Conservation (phyloP, 2,797 vertebrate genomes). For the Phoxinus dragarum region DNA sequence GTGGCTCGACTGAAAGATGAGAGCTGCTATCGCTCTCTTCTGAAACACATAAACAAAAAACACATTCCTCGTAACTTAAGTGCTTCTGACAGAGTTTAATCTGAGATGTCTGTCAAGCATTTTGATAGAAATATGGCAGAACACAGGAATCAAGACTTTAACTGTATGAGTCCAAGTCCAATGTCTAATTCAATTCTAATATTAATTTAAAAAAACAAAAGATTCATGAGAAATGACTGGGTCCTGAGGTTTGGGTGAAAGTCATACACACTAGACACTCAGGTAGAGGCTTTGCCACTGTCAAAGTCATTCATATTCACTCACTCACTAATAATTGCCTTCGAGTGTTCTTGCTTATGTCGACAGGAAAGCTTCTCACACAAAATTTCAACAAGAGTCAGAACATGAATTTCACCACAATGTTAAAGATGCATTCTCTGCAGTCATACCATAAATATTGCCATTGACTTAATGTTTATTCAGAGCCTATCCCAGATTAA, state of each 20-base stretch:
- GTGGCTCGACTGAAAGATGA: conserved; percentile 1
- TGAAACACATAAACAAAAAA: conserved; percentile 31
- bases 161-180: background rate
- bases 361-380: background rate
- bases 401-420: background rate
- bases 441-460: background rate
- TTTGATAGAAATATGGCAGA: conserved; percentile 6
- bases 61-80: conserved; percentile 8
- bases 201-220: background rate
- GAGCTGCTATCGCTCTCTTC: background rate
- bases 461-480: background rate
- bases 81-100: conserved; percentile 15
- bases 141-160: background rate
- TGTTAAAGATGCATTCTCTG: background rate
- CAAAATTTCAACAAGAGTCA: background rate
- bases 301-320: conserved; percentile 10
- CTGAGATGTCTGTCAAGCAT: background rate
- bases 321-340: background rate
- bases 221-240: background rate
- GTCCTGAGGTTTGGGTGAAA: background rate
- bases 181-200: background rate
- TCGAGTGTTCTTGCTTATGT: background rate
- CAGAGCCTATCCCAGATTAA: background rate
- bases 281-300: background rate
- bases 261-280: background rate